Evolutionary conservation across 2,113 vertebrate genomes (phyloP), one percentile per base, ranked within the genome.

Genomic region (Vidua chalybeata): DNA sequence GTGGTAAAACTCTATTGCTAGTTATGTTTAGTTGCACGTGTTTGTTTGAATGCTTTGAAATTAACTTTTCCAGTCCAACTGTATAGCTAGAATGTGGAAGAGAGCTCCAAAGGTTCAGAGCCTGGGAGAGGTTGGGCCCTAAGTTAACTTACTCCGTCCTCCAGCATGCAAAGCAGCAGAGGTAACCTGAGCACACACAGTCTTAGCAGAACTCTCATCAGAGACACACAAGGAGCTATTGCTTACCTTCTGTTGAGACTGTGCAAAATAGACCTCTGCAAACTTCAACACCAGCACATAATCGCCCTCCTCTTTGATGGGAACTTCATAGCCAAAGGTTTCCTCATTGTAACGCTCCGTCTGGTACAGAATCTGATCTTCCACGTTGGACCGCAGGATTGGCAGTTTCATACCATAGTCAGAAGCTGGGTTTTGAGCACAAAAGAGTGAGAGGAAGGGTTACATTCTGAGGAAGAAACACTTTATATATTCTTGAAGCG

Each of bases 311-410:
- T 99, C 99, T 56, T 98, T 98, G 87, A 99, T 99, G 55, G 99
- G 99, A 75, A 99, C 97, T 72, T 99, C 99, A 3, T 99, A 99
- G 80, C 99, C 99, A 89, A 99, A 99, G 18, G 98, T 99, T 94
- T 99, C 99, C 96, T 99, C 99, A 2, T 99, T 99, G 97, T 99
- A 99, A 71, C 99, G 98, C 94, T 99, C 99, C 0, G 99, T 99
- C 97, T 99, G 99, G 96, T 99, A 99, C 11, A 99, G 98, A 75
- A 99, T 97, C 98, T 99, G 99, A 96, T 99, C 99, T 54, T 99
- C 99, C 0, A 98, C 98, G 33, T 98, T 99, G 95, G 99, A 99
- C 51, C 99, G 98, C 88, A 99, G 97, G 92, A 99, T 99, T 3
- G 99, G 99, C 94, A 99, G 97, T 39, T 99, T 99, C 98, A 99